Evolutionary conservation across 2,888 invertebrate species (phyloP).

Genomic region (Homarus gammarus): DNA sequence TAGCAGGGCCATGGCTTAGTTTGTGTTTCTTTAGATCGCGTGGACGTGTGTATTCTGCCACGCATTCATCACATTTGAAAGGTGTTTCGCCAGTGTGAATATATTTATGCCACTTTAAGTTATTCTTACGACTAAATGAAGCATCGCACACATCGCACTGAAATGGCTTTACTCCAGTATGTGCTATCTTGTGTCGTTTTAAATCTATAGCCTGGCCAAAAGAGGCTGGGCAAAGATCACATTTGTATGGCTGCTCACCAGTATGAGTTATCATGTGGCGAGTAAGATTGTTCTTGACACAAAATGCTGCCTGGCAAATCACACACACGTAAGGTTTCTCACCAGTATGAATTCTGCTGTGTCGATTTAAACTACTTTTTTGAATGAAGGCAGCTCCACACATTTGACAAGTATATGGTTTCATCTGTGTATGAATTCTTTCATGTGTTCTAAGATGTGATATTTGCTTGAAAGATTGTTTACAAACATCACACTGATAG

Average conservation of each 20-base stretch:
- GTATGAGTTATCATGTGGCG: conserved; percentile 72
- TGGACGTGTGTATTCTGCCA: conserved; percentile 53
- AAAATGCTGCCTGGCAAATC: conserved; percentile 66
- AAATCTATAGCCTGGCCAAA: conserved; percentile 70
- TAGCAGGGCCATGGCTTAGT: conserved; percentile 43
- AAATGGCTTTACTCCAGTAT: conserved; percentile 67
- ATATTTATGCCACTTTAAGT: conserved; percentile 66
- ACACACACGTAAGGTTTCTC: conserved; percentile 67
- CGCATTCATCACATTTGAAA: conserved; percentile 65
- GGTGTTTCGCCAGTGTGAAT: conserved; percentile 71
- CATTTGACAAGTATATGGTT: conserved; percentile 61
- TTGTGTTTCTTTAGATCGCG: conserved; percentile 71
- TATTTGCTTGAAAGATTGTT: conserved; percentile 70
- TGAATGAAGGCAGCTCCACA: conserved; percentile 68
- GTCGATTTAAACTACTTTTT: conserved; percentile 70
- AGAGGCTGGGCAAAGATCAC: conserved; percentile 64
- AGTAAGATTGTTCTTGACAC: conserved; percentile 68
- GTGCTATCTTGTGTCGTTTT: conserved; percentile 69
- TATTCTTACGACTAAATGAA: conserved; percentile 68
- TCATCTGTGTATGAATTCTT: conserved; percentile 67
- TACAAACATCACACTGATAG: conserved; percentile 70
- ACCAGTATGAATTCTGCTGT: conserved; percentile 67
- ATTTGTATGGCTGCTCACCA: conserved; percentile 71
- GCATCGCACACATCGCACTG: conserved; percentile 67
- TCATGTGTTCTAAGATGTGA: conserved; percentile 69